Evolutionary conservation across 2,113 vertebrate genomes (phyloP), one percentile per base, ranked within the genome.

Genomic region (Vulpes ferrilata): DNA sequence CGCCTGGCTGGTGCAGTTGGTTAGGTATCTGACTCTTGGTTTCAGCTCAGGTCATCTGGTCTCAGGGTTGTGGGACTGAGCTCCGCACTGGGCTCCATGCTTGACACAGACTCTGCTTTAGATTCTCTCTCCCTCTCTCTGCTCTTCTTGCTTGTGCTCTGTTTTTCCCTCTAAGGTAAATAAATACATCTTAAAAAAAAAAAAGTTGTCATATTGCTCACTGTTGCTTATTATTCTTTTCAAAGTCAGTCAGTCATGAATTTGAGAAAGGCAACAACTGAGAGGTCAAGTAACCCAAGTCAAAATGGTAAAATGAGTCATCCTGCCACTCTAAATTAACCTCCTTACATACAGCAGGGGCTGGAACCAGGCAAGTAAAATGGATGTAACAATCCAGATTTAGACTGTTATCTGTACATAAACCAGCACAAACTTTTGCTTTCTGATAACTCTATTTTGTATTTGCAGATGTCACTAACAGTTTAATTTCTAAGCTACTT

Each of bases 231-330:
- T 62, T 20, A 20, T 86, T 84, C 57, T 93, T 92, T 65, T 38
- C 27, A 94, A 84, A 53, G 22, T 76, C 6, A 84, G 35, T 59
- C 30, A 74, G 51, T 64, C n/a, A 30, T 76, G 80, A 84, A 71
- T 94, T 84, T 67, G 57, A 87, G 57, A 83, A 95, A 95, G 86
- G 60, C 89, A 90, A 80, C 67, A 90, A 94, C 22, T 67, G 30
- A 78, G 81, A 85, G 27, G 32, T 10, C 27, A 78, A 74, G 51
- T 4, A 67, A 89, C 8, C 35, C 84, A 78, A 5, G 55, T 59
- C 71, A 73, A 73, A 82, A 74, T 4, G n/a, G 19, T 30, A 82
- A 95, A 71, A 59, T 53, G 51, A 88, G 38, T 1, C 64, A 73
- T 2, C 43, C 88, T 71, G 38, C 38, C 57, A 51, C 38, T 74